phyloP scores from a whole-genome alignment of 2,113 vertebrate genomes.

The Grammomys surdaster region DNA sequence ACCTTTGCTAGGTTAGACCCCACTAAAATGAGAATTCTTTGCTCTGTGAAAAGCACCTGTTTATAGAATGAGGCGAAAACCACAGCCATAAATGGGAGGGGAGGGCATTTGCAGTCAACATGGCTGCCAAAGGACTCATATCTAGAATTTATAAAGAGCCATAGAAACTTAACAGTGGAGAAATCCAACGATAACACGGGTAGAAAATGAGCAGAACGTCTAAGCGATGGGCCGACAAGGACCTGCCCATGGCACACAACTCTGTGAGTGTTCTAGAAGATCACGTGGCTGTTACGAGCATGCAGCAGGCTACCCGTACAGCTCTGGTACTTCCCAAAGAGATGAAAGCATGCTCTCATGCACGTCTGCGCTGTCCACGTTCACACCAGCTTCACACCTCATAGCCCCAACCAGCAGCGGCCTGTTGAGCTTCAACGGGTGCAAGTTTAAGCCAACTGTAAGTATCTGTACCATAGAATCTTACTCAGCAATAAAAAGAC shows the following conservation, averaged over 20 bases:
- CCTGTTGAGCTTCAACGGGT: not conserved
- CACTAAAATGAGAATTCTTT: not conserved
- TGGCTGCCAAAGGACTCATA: not conserved
- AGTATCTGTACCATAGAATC: accelerated
- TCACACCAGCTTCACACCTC: not conserved
- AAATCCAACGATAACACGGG: not conserved
- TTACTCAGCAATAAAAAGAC: not conserved
- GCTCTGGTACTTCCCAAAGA: not conserved
- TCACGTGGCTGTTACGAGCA: not conserved
- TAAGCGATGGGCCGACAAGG: not conserved
- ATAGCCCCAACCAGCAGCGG: accelerated
- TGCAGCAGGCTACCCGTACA: not conserved
- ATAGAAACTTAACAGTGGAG: not conserved
- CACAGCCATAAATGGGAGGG: not conserved
- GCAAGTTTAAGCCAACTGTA: not conserved
- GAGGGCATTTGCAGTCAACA: not conserved
- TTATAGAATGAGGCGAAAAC: not conserved
- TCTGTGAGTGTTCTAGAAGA: not conserved
- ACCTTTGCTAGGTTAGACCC: not conserved
- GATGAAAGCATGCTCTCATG: not conserved
- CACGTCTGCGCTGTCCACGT: not conserved
- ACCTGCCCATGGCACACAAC: not conserved
- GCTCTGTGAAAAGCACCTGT: not conserved
- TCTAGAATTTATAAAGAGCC: not conserved
- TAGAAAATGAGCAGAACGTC: not conserved